Conservation (phyloP, 2,113 vertebrate species). For the Hemiscyllium ocellatum region DNA sequence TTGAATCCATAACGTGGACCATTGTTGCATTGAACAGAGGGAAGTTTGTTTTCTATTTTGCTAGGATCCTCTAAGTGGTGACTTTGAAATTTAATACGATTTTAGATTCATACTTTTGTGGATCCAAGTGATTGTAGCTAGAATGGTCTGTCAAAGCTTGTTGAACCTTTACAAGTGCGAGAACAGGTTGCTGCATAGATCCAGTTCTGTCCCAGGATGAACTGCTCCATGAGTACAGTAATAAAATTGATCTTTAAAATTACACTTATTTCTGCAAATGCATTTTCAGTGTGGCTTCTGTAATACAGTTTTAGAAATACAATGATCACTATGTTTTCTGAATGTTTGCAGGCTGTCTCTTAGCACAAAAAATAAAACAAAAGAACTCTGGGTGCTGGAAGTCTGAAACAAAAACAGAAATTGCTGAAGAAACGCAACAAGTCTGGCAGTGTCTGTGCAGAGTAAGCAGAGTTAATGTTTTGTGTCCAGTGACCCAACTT, state of each 20-base stretch:
- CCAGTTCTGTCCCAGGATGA: not conserved
- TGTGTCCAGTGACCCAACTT: too few species aligned
- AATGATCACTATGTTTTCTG: not conserved
- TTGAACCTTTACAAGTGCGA: not conserved
- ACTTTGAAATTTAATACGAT: not conserved
- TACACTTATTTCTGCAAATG: not conserved
- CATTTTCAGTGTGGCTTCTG: not conserved
- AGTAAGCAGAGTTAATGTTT: too few species aligned
- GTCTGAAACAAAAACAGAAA: too few species aligned
- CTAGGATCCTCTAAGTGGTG: not conserved
- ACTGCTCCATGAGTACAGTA: too few species aligned
- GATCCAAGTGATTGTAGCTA: not conserved
- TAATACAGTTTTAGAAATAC: not conserved
- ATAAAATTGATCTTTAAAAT: not conserved
- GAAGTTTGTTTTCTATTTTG: not conserved
- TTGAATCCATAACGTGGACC: not conserved
- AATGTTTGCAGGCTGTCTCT: not conserved
- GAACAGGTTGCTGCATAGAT: not conserved
- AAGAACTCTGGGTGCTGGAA: too few species aligned
- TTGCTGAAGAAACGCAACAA: too few species aligned
- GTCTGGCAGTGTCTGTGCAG: too few species aligned
- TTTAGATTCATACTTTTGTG: not conserved
- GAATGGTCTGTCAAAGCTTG: not conserved
- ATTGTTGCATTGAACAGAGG: slow-evolving; percentile 6
- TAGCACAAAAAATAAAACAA: not conserved